These are phyloP conservation scores for Sebastes itinus DNA, from an alignment of 2,797 vertebrate species.

Conservation along the genomic window DNA sequence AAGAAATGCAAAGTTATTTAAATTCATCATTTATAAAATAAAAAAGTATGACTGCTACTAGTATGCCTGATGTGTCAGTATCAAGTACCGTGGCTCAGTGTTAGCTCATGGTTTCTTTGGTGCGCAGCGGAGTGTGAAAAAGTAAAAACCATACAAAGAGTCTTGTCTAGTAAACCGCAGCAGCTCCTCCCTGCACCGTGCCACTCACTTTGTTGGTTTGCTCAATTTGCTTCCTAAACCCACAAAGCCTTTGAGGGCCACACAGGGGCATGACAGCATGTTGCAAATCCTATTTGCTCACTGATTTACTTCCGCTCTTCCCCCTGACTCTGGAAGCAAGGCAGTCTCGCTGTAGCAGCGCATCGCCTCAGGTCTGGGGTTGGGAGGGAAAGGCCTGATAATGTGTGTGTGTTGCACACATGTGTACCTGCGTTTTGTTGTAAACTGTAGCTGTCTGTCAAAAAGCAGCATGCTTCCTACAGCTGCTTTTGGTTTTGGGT, in stretches of 20 bases:
- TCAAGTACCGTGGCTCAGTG: not conserved
- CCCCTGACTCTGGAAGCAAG: slow-evolving; percentile 1
- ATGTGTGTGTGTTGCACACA: not conserved
- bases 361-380: not conserved
- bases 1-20: not conserved
- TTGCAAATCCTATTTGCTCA: slow-evolving; percentile 54
- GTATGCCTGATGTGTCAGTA: not conserved
- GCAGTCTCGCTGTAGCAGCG: not conserved
- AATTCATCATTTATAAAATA: not conserved
- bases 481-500: slow-evolving; percentile 55
- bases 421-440: slow-evolving; percentile 21
- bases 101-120: slow-evolving; percentile 21
- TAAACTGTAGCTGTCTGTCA: slow-evolving; percentile 17
- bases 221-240: slow-evolving; percentile 75
- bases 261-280: slow-evolving; percentile 61
- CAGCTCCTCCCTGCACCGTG: slow-evolving; percentile 66
- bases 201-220: slow-evolving; percentile 74
- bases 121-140: slow-evolving; percentile 42
- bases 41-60: not conserved
- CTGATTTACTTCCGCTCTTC: slow-evolving; percentile 54
- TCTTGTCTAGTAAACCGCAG: slow-evolving; percentile 66
- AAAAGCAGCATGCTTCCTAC: slow-evolving; percentile 14
- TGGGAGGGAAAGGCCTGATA: not conserved
- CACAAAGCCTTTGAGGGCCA: slow-evolving; percentile 72
- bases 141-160: slow-evolving; percentile 55